Evolutionary conservation across 2,797 vertebrate genomes (phyloP).

Genomic region (Halcyon chelicuti): DNA sequence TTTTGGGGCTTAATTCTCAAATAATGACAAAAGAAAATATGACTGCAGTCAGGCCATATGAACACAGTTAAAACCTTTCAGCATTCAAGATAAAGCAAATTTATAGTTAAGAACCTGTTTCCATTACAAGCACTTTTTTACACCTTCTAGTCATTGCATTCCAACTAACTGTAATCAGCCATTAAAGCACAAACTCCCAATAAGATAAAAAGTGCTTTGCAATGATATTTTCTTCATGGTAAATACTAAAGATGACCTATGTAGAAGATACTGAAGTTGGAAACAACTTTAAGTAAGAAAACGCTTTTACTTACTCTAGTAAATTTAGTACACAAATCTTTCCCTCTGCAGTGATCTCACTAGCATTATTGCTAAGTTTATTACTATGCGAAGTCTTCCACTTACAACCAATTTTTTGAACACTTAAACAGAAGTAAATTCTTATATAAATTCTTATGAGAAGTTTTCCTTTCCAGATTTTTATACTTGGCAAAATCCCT

Average conservation of each 20-base stretch:
- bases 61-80: slow-evolving; percentile 22
- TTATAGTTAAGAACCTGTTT: slow-evolving; percentile 8
- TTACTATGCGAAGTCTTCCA: neutral
- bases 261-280: neutral
- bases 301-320: neutral
- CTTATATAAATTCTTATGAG: neutral
- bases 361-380: neutral
- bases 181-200: neutral
- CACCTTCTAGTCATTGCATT: slow-evolving; percentile 28
- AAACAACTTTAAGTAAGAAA: neutral
- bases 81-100: neutral
- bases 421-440: slow-evolving; percentile 19
- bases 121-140: neutral
- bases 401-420: neutral
- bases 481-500: neutral
- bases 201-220: neutral
- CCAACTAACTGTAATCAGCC: neutral
- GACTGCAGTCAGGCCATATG: neutral
- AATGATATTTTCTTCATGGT: neutral
- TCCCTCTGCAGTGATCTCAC: neutral
- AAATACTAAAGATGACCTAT: neutral
- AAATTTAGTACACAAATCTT: slow-evolving; percentile 2
- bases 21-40: neutral
- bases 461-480: neutral
- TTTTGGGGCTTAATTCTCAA: neutral